These are phyloP conservation scores for Chaetops frenatus DNA, from an alignment of 2,113 vertebrate genomes.

Conservation along the genomic window DNA sequence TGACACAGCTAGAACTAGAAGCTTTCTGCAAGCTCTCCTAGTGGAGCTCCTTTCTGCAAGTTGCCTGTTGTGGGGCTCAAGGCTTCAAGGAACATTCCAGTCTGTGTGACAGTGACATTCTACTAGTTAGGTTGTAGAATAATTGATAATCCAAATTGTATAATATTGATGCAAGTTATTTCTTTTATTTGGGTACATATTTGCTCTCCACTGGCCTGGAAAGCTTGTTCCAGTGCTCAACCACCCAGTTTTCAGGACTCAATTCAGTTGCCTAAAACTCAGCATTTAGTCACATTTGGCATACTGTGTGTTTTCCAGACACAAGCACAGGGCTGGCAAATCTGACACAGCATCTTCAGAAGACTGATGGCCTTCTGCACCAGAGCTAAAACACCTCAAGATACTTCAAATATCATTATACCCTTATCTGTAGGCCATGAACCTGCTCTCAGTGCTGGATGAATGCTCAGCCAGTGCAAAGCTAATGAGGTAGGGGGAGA, in stretches of 20 bases:
- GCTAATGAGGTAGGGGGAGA: neutral
- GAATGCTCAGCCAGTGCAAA: neutral
- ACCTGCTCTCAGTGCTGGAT: neutral
- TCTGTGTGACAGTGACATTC: neutral
- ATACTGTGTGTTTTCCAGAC: neutral
- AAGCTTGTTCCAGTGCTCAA: neutral
- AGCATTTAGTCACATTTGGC: neutral
- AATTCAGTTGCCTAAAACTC: neutral
- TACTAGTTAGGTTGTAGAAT: neutral
- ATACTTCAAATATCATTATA: neutral
- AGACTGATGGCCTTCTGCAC: neutral
- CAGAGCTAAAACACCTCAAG: neutral
- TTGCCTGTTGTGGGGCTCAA: neutral
- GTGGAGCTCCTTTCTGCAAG: neutral
- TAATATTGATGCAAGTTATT: neutral
- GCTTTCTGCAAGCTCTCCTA: neutral
- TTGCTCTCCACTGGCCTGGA: neutral
- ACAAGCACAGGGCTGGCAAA: neutral
- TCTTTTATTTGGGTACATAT: neutral
- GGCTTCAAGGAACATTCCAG: neutral
- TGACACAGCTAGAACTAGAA: neutral
- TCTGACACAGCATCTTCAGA: neutral
- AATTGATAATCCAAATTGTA: neutral
- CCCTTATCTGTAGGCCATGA: neutral
- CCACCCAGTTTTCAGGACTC: neutral